phyloP scores from a whole-genome alignment of 2,113 vertebrate genomes.

The Talpa occidentalis region DNA sequence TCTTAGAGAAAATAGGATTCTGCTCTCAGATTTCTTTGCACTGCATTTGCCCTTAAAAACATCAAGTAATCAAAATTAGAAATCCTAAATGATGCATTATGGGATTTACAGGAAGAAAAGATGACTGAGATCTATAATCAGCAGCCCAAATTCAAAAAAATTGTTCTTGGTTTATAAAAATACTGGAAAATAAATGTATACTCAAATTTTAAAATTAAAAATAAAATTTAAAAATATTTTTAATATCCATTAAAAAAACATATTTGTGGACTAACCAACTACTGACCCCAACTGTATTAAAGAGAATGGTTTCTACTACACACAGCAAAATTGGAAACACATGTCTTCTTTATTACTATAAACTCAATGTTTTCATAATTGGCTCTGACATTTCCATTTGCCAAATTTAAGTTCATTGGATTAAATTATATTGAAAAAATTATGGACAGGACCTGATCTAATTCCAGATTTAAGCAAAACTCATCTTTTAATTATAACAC shows the following conservation, averaged over 20 bases:
- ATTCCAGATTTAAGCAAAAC: not conserved
- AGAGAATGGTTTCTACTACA: not conserved
- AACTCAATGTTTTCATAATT: slow-evolving; percentile 22
- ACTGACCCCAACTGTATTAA: not conserved
- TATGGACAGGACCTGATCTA: not conserved
- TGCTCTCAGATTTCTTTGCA: not conserved
- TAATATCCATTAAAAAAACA: not conserved
- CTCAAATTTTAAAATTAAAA: no score
- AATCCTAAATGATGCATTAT: not conserved
- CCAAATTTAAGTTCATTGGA: slow-evolving; percentile 31
- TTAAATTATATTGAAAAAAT: slow-evolving; percentile 48
- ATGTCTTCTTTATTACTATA: not conserved
- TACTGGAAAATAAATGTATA: not conserved
- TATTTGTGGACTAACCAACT: not conserved
- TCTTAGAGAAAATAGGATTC: not conserved
- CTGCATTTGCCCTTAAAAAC: not conserved
- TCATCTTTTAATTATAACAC: slow-evolving; percentile 28
- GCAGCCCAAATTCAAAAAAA: slow-evolving; percentile 6
- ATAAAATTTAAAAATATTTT: no score
- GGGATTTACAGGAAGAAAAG: not conserved
- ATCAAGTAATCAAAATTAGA: not conserved
- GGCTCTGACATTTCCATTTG: slow-evolving; percentile 16
- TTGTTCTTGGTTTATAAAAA: slow-evolving; percentile 13
- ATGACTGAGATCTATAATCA: not conserved
- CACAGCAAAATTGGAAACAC: not conserved